Evolutionary conservation across 2,113 vertebrate species (phyloP).

Genomic region (Nipponia nippon): DNA sequence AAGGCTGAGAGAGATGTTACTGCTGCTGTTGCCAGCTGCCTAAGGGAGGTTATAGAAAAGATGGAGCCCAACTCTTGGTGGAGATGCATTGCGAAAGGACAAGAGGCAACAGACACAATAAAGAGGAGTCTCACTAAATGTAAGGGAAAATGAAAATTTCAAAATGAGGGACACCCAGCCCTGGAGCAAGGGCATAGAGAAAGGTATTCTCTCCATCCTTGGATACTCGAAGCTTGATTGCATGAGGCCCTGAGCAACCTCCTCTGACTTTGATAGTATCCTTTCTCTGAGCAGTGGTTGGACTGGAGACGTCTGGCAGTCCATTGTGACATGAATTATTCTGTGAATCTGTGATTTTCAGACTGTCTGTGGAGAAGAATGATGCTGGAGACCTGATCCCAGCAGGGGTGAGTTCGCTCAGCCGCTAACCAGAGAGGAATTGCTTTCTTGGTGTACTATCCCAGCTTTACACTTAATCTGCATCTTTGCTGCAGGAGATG

Average conservation of each 20-base stretch:
- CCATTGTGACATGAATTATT: background rate
- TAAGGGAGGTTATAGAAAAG: background rate
- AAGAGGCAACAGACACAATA: background rate
- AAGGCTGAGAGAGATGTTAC: background rate
- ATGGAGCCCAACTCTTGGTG: background rate
- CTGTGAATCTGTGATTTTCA: background rate
- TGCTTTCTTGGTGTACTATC: background rate
- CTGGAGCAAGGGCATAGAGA: background rate
- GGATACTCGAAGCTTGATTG: background rate
- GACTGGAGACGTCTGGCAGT: background rate
- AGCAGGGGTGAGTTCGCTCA: background rate
- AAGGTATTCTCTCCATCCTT: background rate
- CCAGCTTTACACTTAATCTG: background rate
- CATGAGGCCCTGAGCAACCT: background rate
- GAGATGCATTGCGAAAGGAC: background rate
- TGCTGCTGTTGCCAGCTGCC: background rate
- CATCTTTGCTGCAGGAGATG: background rate
- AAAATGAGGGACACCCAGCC: background rate
- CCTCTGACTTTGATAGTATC: background rate
- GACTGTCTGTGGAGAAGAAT: background rate
- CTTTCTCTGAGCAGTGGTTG: background rate
- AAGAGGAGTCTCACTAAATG: background rate
- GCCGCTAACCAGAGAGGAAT: background rate
- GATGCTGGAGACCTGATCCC: background rate
- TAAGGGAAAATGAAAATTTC: background rate